Evolutionary conservation across 1,140 invertebrate genomes (phyloP).

Genomic region (Theocolax elegans): DNA sequence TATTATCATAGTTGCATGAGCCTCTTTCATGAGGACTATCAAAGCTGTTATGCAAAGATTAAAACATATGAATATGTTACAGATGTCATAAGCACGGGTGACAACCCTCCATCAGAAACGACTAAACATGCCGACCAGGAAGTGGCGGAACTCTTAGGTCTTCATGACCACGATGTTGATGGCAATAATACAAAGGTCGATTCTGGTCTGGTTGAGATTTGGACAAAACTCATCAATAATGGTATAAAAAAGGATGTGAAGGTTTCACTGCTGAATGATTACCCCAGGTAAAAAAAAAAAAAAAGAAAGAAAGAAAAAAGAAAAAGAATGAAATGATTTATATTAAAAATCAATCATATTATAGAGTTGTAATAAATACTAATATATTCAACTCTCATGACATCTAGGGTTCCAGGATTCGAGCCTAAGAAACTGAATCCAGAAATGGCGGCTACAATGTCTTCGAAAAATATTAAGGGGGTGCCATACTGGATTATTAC

Average conservation of each 20-base stretch:
- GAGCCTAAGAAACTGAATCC: no score
- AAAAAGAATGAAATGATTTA: no score
- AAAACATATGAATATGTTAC: neutral
- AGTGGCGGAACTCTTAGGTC: neutral
- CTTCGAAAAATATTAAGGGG: no score
- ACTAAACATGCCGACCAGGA: neutral
- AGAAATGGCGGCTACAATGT: neutral
- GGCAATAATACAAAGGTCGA: neutral
- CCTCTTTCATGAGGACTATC: no score
- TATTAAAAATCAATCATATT: no score
- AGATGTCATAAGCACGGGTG: neutral
- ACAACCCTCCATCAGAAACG: neutral
- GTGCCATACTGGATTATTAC: no score
- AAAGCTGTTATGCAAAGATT: no score
- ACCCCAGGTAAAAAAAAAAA: neutral
- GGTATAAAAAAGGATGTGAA: neutral
- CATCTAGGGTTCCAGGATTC: neutral
- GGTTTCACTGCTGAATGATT: neutral
- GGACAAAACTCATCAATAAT: neutral
- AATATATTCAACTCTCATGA: no score
- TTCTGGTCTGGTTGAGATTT: neutral
- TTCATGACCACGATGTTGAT: neutral
- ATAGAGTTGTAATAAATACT: no score
- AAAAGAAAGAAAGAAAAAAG: no score
- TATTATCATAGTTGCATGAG: no score